Base-by-base conservation (phyloP, 2,113 vertebrate genomes). In the Microtus richardsoni region DNA sequence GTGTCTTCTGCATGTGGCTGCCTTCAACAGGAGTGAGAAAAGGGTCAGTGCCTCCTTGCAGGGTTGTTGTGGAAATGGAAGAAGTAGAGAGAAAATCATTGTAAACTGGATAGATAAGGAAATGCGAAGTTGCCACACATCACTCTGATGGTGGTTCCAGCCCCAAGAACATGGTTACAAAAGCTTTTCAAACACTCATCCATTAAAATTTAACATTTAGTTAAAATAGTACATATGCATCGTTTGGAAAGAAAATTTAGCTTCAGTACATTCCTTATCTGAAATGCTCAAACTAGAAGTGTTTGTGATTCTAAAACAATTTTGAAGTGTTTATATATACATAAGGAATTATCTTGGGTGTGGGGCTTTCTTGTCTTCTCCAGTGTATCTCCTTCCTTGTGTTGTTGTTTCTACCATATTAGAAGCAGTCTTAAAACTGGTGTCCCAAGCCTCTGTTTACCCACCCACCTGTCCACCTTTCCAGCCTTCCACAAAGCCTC, bases 101-200 rank as follows among this genome's bases (percentile, higher is more conserved):
- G 19, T 36, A 14, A 66, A n/a, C 11, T 1, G 44, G 22, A 24
- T 70, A 39, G 9, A 12, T 1, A 28, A 13, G 14, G 1, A 22
- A 85, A 47, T 85, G 4, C 1, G 0, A 7, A 12, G 5, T 64
- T 21, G 9, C 16, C 36, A 14, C 9, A 2, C 5, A 7, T 17
- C 12, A 12, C 14, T 17, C 41, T 0, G 0, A 11, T 5, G n/a
- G 0, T 2, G 30, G 47, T 0, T 8, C 12, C 16, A 49, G 10
- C 33, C 7, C 0, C 1, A 30, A 30, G 0, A 3, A 2, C 10
- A 1, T 30, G 6, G 6, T 17, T 39, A 1, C 14, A 7, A 16
- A 41, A 26, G 71, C 7, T 7, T 68, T 58, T 74, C 36, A 39
- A 24, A 33, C 17, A 21, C 33, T 30, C 10, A 0, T 3, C 26